Percentiles rank a stretch among this genome's conserved stretches.
Conservation (phyloP, 2,888 invertebrate species). For the Leptothorax acervorum region DNA sequence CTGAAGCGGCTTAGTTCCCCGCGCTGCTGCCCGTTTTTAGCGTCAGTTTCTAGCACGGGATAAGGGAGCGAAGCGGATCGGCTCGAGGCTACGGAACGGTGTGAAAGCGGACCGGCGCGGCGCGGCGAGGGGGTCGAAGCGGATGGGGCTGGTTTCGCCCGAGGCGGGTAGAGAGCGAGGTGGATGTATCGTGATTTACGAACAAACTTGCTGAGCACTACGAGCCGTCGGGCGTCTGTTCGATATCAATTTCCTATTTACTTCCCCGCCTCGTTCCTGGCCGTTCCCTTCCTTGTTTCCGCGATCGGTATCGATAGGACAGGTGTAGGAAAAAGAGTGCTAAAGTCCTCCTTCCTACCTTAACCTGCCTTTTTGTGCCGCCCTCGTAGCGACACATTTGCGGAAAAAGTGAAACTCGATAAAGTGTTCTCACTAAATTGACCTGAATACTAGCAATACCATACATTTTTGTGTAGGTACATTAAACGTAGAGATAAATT, state of each 20-base stretch:
- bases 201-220: conserved; percentile 77
- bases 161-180: conserved; percentile 53
- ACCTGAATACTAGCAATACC: neutral
- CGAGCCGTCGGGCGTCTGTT: conserved; percentile 67
- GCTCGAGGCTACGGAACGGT: conserved; percentile 45
- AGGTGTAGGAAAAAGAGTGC: conserved; percentile 48
- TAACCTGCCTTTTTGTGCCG: neutral
- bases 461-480: neutral
- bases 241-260: conserved; percentile 75
- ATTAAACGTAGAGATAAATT: neutral
- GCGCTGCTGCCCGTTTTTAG: conserved; percentile 54
- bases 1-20: conserved; percentile 62
- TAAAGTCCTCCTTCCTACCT: conserved; percentile 14
- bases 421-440: neutral
- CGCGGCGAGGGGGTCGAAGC: conserved; percentile 26
- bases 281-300: conserved; percentile 30
- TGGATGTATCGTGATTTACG: conserved; percentile 78
- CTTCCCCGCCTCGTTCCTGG: conserved; percentile 40
- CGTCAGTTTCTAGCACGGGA: conserved; percentile 45
- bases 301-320: conserved; percentile 32
- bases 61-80: conserved; percentile 47
- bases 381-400: conserved; percentile 12
- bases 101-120: conserved; percentile 54
- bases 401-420: conserved; percentile 17
- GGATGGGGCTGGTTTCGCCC: conserved; percentile 64